Conservation (phyloP, 2,113 vertebrate species). For the Ailurus styani region DNA sequence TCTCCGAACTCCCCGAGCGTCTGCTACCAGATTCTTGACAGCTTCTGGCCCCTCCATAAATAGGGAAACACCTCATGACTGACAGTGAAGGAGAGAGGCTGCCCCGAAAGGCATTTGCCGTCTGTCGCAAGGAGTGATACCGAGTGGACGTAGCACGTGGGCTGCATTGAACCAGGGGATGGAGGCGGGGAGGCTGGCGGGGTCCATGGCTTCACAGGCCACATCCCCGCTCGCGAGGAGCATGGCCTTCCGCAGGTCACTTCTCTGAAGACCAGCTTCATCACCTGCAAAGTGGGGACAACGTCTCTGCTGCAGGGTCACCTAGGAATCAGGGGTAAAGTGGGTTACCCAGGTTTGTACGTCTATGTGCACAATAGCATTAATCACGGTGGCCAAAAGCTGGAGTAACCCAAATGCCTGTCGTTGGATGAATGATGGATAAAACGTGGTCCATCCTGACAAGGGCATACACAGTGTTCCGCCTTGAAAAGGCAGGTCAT, state of each 20-base stretch:
- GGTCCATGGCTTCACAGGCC: rapidly evolving
- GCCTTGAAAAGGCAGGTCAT: neutral
- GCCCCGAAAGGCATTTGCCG: neutral
- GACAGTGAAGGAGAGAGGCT: neutral
- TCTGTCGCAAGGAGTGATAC: neutral
- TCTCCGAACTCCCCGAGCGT: neutral
- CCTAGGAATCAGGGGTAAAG: neutral
- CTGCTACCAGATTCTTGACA: neutral
- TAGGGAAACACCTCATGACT: neutral
- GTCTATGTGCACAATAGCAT: neutral
- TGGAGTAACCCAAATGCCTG: neutral
- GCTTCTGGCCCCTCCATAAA: neutral
- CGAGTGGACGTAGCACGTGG: neutral
- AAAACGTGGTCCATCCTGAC: rapidly evolving
- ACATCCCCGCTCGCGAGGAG: neutral
- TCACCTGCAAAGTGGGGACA: neutral
- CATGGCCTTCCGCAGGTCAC: neutral
- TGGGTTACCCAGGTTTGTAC: neutral
- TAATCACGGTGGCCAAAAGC: neutral
- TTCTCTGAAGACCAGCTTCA: neutral
- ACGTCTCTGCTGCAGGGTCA: neutral
- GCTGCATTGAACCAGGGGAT: neutral
- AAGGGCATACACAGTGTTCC: neutral
- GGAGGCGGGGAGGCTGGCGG: neutral
- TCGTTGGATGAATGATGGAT: neutral